A percentile compares a stretch with the other conserved stretches of the same genome.
Conservation (phyloP, 2,113 vertebrate species). For the Leuciscus idus region DNA sequence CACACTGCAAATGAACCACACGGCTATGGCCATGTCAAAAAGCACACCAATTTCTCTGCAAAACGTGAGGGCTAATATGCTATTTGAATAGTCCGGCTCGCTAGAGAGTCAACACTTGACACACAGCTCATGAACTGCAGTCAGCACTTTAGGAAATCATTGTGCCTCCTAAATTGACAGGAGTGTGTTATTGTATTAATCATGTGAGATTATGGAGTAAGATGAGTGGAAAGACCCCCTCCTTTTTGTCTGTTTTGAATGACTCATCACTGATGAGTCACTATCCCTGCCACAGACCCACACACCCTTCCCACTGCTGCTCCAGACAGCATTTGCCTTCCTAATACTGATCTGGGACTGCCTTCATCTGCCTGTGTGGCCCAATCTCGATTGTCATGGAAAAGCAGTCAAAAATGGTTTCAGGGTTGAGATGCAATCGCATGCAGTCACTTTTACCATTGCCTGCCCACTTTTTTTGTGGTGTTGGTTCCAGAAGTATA, state of each 20-base stretch:
- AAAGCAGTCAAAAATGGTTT: background rate
- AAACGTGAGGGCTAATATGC: background rate
- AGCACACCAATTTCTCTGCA: background rate
- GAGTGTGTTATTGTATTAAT: slow-evolving; percentile 53
- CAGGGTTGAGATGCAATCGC: background rate
- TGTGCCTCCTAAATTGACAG: slow-evolving; percentile 56
- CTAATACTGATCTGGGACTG: background rate
- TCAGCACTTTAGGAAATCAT: slow-evolving; percentile 56
- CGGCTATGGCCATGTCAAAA: background rate
- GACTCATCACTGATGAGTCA: slow-evolving; percentile 55
- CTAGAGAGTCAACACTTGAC: slow-evolving; percentile 42
- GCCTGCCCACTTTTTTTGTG: background rate
- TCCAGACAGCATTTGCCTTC: background rate
- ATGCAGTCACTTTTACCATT: background rate
- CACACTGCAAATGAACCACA: slow-evolving; percentile 7
- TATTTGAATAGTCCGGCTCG: background rate
- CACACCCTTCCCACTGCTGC: slow-evolving; percentile 13
- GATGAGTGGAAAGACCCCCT: slow-evolving; percentile 24
- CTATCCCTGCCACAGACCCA: slow-evolving; percentile 24
- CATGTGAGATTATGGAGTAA: slow-evolving; percentile 44
- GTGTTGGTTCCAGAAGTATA: background rate
- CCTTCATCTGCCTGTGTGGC: background rate
- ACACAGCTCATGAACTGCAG: slow-evolving; percentile 13
- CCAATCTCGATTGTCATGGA: background rate
- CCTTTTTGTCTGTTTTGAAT: slow-evolving; percentile 38